Percentiles rank a stretch among this genome's conserved stretches.
phyloP scores from a whole-genome alignment of 2,113 vertebrate genomes.

The Corvus hawaiiensis region DNA sequence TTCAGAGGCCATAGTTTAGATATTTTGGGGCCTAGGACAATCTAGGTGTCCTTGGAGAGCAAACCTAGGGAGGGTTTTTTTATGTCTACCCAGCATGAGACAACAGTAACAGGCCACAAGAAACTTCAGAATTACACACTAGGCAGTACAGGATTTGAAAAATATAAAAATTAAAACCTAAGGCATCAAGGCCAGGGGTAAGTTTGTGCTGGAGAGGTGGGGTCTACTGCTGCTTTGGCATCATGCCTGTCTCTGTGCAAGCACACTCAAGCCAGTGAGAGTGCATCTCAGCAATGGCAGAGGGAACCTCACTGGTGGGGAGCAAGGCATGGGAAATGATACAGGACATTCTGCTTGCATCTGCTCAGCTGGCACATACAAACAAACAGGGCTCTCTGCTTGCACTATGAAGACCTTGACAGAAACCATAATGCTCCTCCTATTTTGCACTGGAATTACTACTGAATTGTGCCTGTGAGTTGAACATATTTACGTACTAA shows the following conservation, averaged over 20 bases:
- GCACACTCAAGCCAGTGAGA: background rate
- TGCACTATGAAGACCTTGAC: background rate
- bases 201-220: background rate
- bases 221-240: background rate
- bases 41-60: too few relatives aligned
- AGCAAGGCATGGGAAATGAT: background rate
- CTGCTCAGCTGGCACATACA: background rate
- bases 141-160: too few relatives aligned
- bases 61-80: too few relatives aligned
- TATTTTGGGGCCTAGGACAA: too few relatives aligned
- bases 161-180: too few relatives aligned
- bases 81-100: too few relatives aligned
- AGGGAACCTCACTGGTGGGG: background rate
- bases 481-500: background rate
- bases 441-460: background rate
- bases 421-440: background rate
- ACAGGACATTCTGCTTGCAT: background rate
- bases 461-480: background rate
- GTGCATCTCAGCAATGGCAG: background rate
- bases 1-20: too few relatives aligned
- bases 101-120: too few relatives aligned
- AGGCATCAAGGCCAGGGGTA: too few relatives aligned
- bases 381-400: background rate
- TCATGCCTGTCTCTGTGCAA: accelerated
- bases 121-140: too few relatives aligned